phyloP scores from a whole-genome alignment of 2,113 vertebrate genomes.

The Ictalurus punctatus region DNA sequence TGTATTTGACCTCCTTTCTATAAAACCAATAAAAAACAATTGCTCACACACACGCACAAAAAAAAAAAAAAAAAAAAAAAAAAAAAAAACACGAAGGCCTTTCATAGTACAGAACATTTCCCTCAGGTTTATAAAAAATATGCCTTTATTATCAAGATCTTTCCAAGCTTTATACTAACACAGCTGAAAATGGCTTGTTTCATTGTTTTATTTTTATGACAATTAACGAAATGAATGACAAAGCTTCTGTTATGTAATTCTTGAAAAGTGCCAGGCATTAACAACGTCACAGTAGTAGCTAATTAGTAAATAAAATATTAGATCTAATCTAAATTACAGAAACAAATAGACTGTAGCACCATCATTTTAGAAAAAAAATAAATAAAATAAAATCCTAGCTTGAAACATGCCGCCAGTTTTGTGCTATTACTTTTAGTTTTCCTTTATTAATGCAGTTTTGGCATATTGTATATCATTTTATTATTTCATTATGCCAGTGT shows the following conservation, averaged over 20 bases:
- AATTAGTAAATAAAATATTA: neutral
- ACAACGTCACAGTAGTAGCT: neutral
- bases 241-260: neutral
- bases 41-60: too few relatives aligned
- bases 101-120: neutral
- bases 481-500: slow-evolving; percentile 1
- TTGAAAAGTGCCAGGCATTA: neutral
- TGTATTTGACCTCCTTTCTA: too few relatives aligned
- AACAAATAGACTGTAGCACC: neutral
- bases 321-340: neutral
- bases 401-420: neutral
- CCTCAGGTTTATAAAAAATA: neutral
- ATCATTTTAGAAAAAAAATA: neutral
- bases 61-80: too few relatives aligned
- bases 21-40: too few relatives aligned
- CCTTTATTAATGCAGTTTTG: neutral
- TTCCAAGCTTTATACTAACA: neutral
- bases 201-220: neutral
- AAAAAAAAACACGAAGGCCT: neutral
- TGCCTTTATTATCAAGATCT: neutral
- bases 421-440: neutral
- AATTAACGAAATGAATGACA: neutral
- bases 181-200: neutral
- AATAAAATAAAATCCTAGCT: neutral
- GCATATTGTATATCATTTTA: neutral